These are phyloP conservation scores for Hydrolagus colliei DNA, from an alignment of 2,797 vertebrate genomes.

Conservation along the genomic window DNA sequence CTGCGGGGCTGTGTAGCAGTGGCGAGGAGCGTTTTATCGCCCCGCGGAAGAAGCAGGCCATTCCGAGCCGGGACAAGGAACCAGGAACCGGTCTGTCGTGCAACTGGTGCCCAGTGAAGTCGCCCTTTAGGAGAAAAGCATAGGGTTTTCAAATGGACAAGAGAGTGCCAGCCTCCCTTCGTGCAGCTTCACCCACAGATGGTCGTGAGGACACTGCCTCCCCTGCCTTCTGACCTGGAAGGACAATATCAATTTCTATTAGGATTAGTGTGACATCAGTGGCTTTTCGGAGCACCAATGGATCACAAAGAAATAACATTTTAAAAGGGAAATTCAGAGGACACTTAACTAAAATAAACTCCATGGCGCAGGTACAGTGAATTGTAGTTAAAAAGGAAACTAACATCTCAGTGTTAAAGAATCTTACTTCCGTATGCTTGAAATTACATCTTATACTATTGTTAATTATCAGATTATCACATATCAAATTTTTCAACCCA, in stretches of 20 bases:
- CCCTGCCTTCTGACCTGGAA: not conserved
- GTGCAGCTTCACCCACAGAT: conserved; percentile 36
- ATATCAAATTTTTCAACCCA: too few relatives aligned
- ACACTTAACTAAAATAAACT: not conserved
- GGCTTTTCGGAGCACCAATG: not conserved
- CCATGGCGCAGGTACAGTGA: not conserved
- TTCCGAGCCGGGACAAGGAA: conserved; percentile 40
- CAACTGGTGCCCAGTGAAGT: conserved; percentile 35
- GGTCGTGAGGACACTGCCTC: not conserved
- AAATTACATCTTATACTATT: not conserved
- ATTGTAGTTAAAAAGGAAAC: too few relatives aligned
- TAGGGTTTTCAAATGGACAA: conserved; percentile 29
- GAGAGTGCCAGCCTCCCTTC: conserved; percentile 37
- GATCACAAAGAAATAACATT: not conserved
- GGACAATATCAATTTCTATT: not conserved
- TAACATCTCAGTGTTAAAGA: not conserved
- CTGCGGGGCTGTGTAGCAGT: conserved; percentile 41
- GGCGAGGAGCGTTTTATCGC: conserved; percentile 51
- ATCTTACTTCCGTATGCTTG: too few relatives aligned
- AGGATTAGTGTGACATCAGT: not conserved
- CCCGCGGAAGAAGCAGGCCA: conserved; percentile 60
- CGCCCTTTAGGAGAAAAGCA: conserved; percentile 40
- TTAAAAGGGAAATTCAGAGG: not conserved
- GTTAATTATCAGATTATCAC: too few relatives aligned
- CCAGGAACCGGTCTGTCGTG: too few relatives aligned